Base-by-base conservation (phyloP, 2,113 vertebrate species). In the Elaphurus davidianus region DNA sequence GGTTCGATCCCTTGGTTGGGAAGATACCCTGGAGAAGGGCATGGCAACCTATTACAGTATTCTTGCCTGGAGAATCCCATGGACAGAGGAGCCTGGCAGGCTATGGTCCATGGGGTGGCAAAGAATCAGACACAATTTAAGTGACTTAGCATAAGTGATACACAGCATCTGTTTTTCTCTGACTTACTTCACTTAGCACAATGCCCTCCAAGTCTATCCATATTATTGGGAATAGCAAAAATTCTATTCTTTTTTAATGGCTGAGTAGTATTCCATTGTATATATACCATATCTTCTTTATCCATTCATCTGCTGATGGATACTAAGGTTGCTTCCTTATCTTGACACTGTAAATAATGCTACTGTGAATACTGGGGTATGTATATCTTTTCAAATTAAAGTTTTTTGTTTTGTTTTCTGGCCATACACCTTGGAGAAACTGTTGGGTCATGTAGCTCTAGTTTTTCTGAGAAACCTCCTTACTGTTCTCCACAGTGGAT, bases 1-100 rank as follows among this genome's bases (percentile, higher is more conserved):
- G 1, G 67, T 74, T 74, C 12, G n/a, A 40, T 23, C 67, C n/a
- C n/a, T 6, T 2, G 36, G n/a, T 40, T 0, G 1, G n/a, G 19
- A 40, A 71, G n/a, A 71, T 71, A 40, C n/a, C 36, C n/a, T 74
- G 67, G 67, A 40, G n/a, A 2, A 74, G 21, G 67, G 67, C 36
- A 40, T 40, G 10, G 36, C n/a, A 74, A 40, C 36, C n/a, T 36
- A 74, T 74, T 40, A 74, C 36, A 40, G 21, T 74, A 74, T 40
- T 74, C 67, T 74, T 74, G n/a, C 12, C 36, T 74, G 67, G 67
- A 40, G 36, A 74, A 74, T 74, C 67, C 67, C n/a, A 13, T 40
- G n/a, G 67, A 74, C 67, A 74, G n/a, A 74, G n/a, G 19, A 74
- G n/a, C 21, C n/a, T 71, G n/a, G n/a, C 23, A 19, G 67, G 67